Conservation (phyloP, 2,113 vertebrate genomes). For the Oreochromis tanganicae region DNA sequence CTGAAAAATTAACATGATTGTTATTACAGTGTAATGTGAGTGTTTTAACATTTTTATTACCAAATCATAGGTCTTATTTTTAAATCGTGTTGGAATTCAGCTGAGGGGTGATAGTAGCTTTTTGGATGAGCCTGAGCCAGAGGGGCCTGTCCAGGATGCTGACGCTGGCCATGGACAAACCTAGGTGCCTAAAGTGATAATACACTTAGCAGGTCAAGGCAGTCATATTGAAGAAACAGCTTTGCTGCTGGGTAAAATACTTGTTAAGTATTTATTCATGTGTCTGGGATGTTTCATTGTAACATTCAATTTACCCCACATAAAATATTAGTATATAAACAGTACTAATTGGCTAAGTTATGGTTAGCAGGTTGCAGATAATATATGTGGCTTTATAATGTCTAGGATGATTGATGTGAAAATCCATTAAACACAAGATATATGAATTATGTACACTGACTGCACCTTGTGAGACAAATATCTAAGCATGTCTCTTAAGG, state of each 20-base stretch:
- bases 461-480: not conserved
- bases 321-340: not conserved
- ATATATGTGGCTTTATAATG: not conserved
- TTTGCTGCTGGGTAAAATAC: not conserved
- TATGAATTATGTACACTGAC: not conserved
- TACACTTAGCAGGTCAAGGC: not conserved
- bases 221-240: not conserved
- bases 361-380: not conserved
- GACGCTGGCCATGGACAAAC: not conserved
- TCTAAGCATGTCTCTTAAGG: not conserved
- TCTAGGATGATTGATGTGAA: not conserved
- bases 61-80: not conserved
- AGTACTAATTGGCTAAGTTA: not conserved
- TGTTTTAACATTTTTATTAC: not conserved
- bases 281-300: not conserved
- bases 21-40: not conserved
- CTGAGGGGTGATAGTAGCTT: not conserved
- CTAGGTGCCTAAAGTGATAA: not conserved
- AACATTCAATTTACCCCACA: not conserved
- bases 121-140: fast-evolving
- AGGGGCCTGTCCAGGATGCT: not conserved
- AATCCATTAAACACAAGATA: not conserved
- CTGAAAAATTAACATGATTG: not conserved
- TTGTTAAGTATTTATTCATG: not conserved
- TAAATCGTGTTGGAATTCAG: not conserved